Conservation (phyloP, 2,888 invertebrate species). For the Lycophotia porphyrea region DNA sequence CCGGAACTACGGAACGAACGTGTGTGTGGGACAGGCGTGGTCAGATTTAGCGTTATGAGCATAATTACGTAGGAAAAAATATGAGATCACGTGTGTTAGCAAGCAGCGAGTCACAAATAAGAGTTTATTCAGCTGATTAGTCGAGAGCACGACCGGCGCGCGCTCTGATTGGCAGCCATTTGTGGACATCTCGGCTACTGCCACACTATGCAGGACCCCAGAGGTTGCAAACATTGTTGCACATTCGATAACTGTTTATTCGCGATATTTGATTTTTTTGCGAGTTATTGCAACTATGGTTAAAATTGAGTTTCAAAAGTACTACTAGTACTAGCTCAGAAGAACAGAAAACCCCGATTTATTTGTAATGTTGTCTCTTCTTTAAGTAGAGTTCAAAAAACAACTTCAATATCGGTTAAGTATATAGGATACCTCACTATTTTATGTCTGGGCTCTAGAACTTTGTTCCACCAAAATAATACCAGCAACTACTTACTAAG, state of each 20-base stretch:
- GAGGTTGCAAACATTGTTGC: slow-evolving; percentile 59
- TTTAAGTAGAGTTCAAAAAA: background rate
- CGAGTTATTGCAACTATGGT: background rate
- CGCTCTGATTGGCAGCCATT: slow-evolving; percentile 74
- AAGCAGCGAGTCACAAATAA: slow-evolving; percentile 51
- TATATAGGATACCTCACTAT: background rate
- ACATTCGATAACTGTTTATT: background rate
- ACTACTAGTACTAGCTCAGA: background rate
- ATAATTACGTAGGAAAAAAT: slow-evolving; percentile 17
- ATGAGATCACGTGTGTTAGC: slow-evolving; percentile 44
- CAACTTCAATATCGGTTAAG: background rate
- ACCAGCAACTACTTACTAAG: background rate
- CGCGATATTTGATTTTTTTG: background rate
- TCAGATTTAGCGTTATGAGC: slow-evolving; percentile 24
- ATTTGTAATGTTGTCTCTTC: background rate
- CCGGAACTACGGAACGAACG: background rate
- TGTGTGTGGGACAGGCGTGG: background rate
- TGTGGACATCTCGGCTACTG: slow-evolving; percentile 56
- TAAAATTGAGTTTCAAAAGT: background rate
- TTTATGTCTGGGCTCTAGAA: background rate
- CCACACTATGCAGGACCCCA: slow-evolving; percentile 65
- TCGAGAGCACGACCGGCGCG: slow-evolving; percentile 64
- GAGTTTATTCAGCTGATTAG: slow-evolving; percentile 69
- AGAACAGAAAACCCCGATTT: background rate
- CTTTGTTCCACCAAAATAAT: background rate